These are phyloP conservation scores for Actenoides hombroni DNA, from an alignment of 2,113 vertebrate genomes.

Conservation along the genomic window DNA sequence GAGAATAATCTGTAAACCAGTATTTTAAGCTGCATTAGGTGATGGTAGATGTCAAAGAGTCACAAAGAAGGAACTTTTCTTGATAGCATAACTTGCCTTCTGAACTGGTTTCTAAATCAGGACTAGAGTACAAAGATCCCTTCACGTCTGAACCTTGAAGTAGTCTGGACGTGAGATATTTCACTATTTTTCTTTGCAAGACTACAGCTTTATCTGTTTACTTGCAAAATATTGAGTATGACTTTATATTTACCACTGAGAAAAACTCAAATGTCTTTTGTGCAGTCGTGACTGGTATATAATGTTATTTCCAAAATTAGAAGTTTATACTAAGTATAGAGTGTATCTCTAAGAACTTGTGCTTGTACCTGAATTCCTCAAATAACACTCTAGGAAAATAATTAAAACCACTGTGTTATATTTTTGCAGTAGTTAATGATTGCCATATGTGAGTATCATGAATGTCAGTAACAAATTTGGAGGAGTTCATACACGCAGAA, in stretches of 20 bases:
- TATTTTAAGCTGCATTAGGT: not conserved
- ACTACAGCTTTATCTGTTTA: not conserved
- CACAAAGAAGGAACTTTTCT: not conserved
- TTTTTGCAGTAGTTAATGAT: slow-evolving; percentile 30
- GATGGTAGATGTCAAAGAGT: not conserved
- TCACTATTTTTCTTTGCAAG: not conserved
- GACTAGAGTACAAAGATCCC: not conserved
- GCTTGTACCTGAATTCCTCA: not conserved
- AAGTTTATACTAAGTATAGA: not conserved
- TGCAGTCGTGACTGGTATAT: not conserved
- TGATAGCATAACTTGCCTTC: not conserved
- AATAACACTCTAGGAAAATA: not conserved
- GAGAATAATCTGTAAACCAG: not conserved
- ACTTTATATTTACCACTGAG: not conserved
- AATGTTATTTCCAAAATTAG: not conserved
- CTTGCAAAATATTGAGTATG: not conserved
- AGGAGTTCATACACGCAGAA: not conserved
- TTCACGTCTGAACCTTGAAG: not conserved
- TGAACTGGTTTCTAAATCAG: not conserved
- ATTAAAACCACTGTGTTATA: not conserved
- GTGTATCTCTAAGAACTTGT: not conserved
- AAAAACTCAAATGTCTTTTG: not conserved
- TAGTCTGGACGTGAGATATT: not conserved
- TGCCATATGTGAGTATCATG: slow-evolving; percentile 20
- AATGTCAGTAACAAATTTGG: not conserved